Percentiles rank a stretch among this genome's conserved stretches.
Conservation (phyloP, 2,888 invertebrate genomes). For the Meliscaeva auricollis region DNA sequence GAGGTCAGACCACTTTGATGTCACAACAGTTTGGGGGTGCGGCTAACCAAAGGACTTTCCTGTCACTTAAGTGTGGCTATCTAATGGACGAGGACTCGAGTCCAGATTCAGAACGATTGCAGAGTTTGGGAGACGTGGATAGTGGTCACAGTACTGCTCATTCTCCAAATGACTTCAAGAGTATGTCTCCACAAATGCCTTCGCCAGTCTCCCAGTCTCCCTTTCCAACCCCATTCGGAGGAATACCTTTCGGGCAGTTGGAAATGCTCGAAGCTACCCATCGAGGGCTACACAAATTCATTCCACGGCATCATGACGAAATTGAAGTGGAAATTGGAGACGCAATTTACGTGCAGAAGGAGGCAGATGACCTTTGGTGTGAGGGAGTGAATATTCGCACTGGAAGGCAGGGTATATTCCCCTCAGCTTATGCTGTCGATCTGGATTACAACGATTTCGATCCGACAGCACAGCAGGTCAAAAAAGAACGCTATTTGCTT, state of each 20-base stretch:
- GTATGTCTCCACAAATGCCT: slow-evolving; percentile 89
- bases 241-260: slow-evolving; percentile 92
- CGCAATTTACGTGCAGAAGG: slow-evolving; percentile 97
- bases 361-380: slow-evolving; percentile 98
- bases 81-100: slow-evolving; percentile 92
- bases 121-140: slow-evolving; percentile 91
- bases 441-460: slow-evolving; percentile 98
- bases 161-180: slow-evolving; percentile 95
- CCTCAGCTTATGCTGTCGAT: slow-evolving; percentile 98
- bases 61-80: slow-evolving; percentile 90
- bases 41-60: slow-evolving; percentile 85
- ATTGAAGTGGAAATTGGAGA: slow-evolving; percentile 99
- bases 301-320: slow-evolving; percentile 97
- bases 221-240: slow-evolving; percentile 88
- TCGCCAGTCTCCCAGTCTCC: slow-evolving; percentile 87
- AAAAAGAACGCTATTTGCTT: slow-evolving; percentile 94
- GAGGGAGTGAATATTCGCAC: slow-evolving; percentile 98
- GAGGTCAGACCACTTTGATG: slow-evolving; percentile 61
- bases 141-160: slow-evolving; percentile 97
- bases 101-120: slow-evolving; percentile 93
- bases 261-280: slow-evolving; percentile 97
- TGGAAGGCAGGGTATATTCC: slow-evolving; percentile 97
- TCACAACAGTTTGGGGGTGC: slow-evolving; percentile 49
- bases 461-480: slow-evolving; percentile 92
- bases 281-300: slow-evolving; percentile 97